These are phyloP conservation scores for Eucidaris tribuloides DNA, from an alignment of 35 echinoderm and acorn worm genomes.

Conservation along the genomic window DNA sequence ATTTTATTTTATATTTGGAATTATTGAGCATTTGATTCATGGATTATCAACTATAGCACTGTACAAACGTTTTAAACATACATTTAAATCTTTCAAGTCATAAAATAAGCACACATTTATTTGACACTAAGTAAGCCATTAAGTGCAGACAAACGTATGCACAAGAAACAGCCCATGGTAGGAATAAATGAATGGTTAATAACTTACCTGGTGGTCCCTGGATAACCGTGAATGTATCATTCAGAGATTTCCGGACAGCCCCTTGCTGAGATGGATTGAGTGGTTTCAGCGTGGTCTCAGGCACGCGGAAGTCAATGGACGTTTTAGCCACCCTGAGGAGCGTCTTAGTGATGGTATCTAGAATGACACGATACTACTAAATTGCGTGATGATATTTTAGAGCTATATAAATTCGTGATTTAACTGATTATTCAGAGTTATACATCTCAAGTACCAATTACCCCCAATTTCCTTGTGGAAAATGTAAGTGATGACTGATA, in stretches of 20 bases:
- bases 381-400: too few relatives aligned
- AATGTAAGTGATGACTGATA: too few relatives aligned
- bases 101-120: background rate
- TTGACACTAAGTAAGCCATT: background rate
- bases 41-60: background rate
- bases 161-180: background rate
- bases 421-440: too few relatives aligned
- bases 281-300: background rate
- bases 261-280: conserved; percentile 9
- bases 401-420: too few relatives aligned
- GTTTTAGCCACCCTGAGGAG: background rate
- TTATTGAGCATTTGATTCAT: background rate
- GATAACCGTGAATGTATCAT: conserved; percentile 37
- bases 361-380: too few relatives aligned
- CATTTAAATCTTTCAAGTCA: background rate
- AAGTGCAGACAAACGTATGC: too few relatives aligned
- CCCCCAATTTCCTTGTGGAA: too few relatives aligned
- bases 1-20: background rate
- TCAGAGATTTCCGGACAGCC: conserved; percentile 17
- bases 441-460: too few relatives aligned
- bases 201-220: conserved; percentile 65
- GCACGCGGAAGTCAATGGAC: background rate
- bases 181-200: background rate
- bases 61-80: background rate
- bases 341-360: background rate